Conservation (phyloP, 2,888 invertebrate species). For the Andricus curvator region DNA sequence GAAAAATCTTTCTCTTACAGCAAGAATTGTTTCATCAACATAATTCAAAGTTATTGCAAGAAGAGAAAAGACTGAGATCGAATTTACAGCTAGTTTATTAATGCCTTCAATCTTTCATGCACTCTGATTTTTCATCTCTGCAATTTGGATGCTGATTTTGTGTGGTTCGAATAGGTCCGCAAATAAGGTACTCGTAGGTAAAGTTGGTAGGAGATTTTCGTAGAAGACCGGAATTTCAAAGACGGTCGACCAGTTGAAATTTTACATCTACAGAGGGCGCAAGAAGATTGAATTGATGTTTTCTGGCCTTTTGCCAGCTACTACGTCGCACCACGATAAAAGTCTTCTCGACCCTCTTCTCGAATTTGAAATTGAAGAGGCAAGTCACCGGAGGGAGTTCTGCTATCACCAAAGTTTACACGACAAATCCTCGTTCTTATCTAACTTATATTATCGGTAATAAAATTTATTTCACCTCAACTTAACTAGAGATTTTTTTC, state of each 20-base stretch:
- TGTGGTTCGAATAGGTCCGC: conserved; percentile 4
- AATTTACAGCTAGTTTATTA: too few species aligned
- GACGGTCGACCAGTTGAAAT: conserved; percentile 64
- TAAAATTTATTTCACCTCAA: conserved; percentile 11
- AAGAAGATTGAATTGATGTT: conserved; percentile 72
- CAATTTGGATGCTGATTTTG: conserved; percentile 5
- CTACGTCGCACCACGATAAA: conserved; percentile 59
- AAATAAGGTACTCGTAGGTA: conserved; percentile 32
- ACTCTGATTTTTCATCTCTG: neutral
- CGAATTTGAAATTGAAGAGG: conserved; percentile 66
- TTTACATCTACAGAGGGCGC: conserved; percentile 58
- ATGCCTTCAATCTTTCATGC: neutral
- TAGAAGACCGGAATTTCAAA: conserved; percentile 59
- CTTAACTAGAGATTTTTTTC: neutral
- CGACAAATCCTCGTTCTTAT: conserved; percentile 17
- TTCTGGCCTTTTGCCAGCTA: conserved; percentile 69
- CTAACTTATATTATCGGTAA: conserved; percentile 20
- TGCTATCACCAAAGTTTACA: conserved; percentile 19
- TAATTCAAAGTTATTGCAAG: too few species aligned
- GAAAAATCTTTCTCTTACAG: too few species aligned
- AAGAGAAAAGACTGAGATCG: too few species aligned
- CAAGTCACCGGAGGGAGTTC: conserved; percentile 49
- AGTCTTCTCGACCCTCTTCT: conserved; percentile 48
- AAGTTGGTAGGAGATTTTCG: conserved; percentile 49
- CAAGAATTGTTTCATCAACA: too few species aligned